Base-by-base conservation (phyloP, 2,113 vertebrate species). In the Hymenochirus boettgeri region DNA sequence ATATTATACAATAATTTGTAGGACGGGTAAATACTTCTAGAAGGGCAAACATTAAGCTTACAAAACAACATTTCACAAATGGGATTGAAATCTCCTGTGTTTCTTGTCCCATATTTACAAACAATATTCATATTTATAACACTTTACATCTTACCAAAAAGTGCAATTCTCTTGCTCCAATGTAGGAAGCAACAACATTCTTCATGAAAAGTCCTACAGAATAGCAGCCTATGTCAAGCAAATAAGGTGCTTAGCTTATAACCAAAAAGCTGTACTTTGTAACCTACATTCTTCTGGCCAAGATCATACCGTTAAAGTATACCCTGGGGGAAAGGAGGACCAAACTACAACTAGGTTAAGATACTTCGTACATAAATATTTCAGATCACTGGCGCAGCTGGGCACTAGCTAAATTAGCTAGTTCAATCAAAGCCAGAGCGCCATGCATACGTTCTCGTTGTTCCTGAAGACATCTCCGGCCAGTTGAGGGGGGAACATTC, bases 211-310 rank as follows among this genome's bases (percentile, higher is more conserved):
- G 17, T 71, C 90, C 95, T 97, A 98, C 88, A 87, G 87, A 83
- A 92, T 96, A 99, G 96, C 96, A 99, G 96, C 95, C 93, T 97
- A 97, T 89, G 72, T 84, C 60, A 95, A 93, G 92, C 91, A 88
- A 85, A 85, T 98, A 99, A 99, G 96, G 96, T 99, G 96, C 96
- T 93, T 93, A 94, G 93, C 91, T 95, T 93, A 89, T 89, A n/a
- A 86, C 86, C 78, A 80, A 76, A 73, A 66, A 66, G 74, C 76
- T 80, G 84, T 87, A 83, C 74, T 82, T 76, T 51, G 75, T 77
- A 80, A 81, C 81, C 74, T 78, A 53, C n/a, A n/a, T 72, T 80
- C 70, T 82, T 72, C 82, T 77, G 23, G 11, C 15, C 23, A 69
- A 25, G 37, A 42, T 35, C 33, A 21, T 12, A 50, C 13, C 17